Percentiles rank a stretch among this genome's conserved stretches.
Conservation (phyloP, 2,797 vertebrate genomes). For the Denticeps clupeoides region DNA sequence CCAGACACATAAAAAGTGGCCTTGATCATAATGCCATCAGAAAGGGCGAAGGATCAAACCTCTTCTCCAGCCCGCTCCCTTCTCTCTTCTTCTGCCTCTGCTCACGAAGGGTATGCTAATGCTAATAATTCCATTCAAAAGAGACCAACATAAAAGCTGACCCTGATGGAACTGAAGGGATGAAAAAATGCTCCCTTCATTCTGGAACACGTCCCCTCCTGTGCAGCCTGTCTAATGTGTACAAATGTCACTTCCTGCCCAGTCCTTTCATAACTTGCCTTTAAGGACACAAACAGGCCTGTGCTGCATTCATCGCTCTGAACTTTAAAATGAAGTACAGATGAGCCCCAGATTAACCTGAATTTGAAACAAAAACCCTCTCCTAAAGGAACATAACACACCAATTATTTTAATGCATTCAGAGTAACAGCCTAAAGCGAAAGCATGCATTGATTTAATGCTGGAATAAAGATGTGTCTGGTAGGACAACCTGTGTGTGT, state of each 20-base stretch:
- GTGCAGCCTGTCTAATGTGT: conserved; percentile 17
- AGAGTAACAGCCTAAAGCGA: too few species aligned
- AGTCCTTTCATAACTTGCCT: conserved; percentile 30
- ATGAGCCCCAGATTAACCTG: too few species aligned
- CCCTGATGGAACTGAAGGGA: conserved; percentile 6
- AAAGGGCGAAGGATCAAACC: neutral
- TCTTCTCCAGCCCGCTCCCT: neutral
- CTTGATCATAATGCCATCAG: conserved; percentile 20
- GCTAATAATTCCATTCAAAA: neutral
- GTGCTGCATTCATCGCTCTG: neutral
- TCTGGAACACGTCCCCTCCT: too few species aligned
- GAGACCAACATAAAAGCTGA: conserved; percentile 5
- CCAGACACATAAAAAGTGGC: neutral
- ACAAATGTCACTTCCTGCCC: conserved; percentile 30
- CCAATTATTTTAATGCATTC: too few species aligned
- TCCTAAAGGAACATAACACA: too few species aligned
- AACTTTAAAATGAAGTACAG: neutral
- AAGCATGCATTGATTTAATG: too few species aligned
- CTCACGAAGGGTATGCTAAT: conserved; percentile 16
- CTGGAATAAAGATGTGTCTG: too few species aligned
- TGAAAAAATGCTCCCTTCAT: too few species aligned
- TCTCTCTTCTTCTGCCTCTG: neutral
- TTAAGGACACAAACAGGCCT: conserved; percentile 17
- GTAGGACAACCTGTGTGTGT: too few species aligned
- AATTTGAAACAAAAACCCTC: too few species aligned